Base-by-base conservation (phyloP, 2,888 invertebrate genomes). In the Allacma fusca region DNA sequence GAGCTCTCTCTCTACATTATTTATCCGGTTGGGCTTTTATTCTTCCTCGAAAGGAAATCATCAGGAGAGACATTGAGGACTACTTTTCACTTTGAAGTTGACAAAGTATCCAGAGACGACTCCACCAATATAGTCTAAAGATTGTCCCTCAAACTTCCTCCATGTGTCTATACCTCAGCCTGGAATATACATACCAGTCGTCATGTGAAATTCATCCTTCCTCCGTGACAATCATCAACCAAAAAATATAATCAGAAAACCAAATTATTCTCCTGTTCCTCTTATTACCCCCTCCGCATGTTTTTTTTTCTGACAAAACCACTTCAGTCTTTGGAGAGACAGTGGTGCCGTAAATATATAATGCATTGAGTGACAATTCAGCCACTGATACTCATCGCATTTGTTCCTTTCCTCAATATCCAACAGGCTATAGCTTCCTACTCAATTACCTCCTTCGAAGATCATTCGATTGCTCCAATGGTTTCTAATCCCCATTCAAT, bases 61-160 rank as follows among this genome's bases (percentile, higher is more conserved):
- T 23, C 62, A 26, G 62, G 62, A 62, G 62, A 62, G 26, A 62
- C 26, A 62, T 16, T 62, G 62, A 62, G 24, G 62, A 62, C 62
- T 62, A 62, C 62, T 62, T 62, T 62, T 62, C 62, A 62, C 23
- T 62, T 62, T 62, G 62, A 62, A 62, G 62, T 62, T 62, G 62
- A 62, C 62, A 62, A 62, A 62, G 13, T 62, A 62, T 24, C 24
- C 2, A 62, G 24, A 62, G 62, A 62, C 62, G 62, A 26, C 24
- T 62, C 24, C 2, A 24, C 16, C 2, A 21, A 62, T 62, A 34
- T 62, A 12, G 62, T 12, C 62, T 19, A 62, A 19, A 62, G 26
- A 21, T 62, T n/a, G 23, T n/a, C 24, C 23, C 23, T 62, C 59
- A 59, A 59, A 59, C 62, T 50, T 50, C 19, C n/a, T 50, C 50